Conservation (phyloP, 2,888 invertebrate genomes). For the Elmis aenea region DNA sequence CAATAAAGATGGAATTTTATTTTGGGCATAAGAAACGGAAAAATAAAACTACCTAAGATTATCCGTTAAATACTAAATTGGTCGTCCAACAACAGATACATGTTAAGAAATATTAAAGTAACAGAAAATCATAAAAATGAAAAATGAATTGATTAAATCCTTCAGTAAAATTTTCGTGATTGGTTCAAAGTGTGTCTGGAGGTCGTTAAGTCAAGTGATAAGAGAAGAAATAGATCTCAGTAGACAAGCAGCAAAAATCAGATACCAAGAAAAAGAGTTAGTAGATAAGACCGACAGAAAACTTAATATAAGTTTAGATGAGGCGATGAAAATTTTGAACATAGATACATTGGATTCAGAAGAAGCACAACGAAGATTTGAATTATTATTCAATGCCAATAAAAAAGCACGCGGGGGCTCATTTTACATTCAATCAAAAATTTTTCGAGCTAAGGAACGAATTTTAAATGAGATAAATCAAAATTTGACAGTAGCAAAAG, state of each 20-base stretch:
- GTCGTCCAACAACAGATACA: too few relatives aligned
- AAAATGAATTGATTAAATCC: slow-evolving; percentile 2
- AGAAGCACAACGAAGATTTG: slow-evolving; percentile 66
- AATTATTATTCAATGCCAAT: slow-evolving; percentile 80
- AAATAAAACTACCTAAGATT: too few relatives aligned
- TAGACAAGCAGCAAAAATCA: slow-evolving; percentile 65
- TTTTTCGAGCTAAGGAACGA: slow-evolving; percentile 79
- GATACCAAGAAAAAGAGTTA: slow-evolving; percentile 19
- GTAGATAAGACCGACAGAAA: slow-evolving; percentile 3
- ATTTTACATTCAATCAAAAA: slow-evolving; percentile 94
- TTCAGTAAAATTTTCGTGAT: slow-evolving; percentile 2
- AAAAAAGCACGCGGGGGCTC: slow-evolving; percentile 89
- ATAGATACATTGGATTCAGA: slow-evolving; percentile 63
- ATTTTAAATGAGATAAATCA: slow-evolving; percentile 64
- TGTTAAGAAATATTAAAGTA: too few relatives aligned
- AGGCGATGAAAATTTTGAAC: slow-evolving; percentile 91
- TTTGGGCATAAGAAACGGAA: too few relatives aligned
- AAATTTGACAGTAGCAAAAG: slow-evolving; percentile 8
- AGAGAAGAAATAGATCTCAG: slow-evolving; percentile 76
- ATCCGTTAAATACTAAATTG: too few relatives aligned
- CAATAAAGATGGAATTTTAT: too few relatives aligned
- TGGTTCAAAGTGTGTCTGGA: slow-evolving; percentile 7
- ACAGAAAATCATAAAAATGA: too few relatives aligned
- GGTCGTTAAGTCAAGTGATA: slow-evolving; percentile 53
- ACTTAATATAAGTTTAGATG: slow-evolving; percentile 42